Conservation (phyloP, 1,140 invertebrate genomes). For the Anastatus disparis region DNA sequence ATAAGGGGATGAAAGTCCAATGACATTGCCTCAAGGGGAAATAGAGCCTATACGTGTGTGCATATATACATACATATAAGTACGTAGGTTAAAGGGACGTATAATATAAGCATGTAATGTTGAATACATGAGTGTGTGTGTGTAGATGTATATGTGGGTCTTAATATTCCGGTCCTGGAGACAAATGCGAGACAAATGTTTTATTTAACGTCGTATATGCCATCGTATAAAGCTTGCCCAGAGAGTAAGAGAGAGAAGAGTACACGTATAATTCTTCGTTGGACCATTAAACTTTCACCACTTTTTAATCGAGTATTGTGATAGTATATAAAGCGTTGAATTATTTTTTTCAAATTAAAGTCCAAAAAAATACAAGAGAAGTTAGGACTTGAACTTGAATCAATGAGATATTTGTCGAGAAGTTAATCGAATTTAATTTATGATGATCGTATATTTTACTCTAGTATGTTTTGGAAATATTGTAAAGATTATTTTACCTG, state of each 20-base stretch:
- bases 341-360: slow-evolving; percentile 17
- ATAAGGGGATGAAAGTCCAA: slow-evolving; percentile 19
- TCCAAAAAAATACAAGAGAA: too few relatives aligned
- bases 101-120: too few relatives aligned
- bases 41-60: neutral
- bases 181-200: slow-evolving; percentile 39
- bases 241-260: neutral
- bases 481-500: too few relatives aligned
- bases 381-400: too few relatives aligned
- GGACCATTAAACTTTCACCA: slow-evolving; percentile 35
- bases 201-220: slow-evolving; percentile 33
- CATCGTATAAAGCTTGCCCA: neutral
- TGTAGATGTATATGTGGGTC: neutral
- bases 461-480: too few relatives aligned
- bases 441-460: too few relatives aligned
- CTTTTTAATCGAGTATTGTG: slow-evolving; percentile 33
- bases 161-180: slow-evolving; percentile 34
- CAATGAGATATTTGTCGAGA: too few relatives aligned
- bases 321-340: neutral
- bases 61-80: too few relatives aligned
- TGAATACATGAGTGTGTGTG: neutral
- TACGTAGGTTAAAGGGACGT: too few relatives aligned
- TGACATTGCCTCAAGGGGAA: slow-evolving; percentile 4
- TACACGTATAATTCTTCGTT: slow-evolving; percentile 24
- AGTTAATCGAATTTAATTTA: too few relatives aligned